These are phyloP conservation scores for Elymnias hypermnestra DNA, from an alignment of 1,140 invertebrate species.

Conservation along the genomic window DNA sequence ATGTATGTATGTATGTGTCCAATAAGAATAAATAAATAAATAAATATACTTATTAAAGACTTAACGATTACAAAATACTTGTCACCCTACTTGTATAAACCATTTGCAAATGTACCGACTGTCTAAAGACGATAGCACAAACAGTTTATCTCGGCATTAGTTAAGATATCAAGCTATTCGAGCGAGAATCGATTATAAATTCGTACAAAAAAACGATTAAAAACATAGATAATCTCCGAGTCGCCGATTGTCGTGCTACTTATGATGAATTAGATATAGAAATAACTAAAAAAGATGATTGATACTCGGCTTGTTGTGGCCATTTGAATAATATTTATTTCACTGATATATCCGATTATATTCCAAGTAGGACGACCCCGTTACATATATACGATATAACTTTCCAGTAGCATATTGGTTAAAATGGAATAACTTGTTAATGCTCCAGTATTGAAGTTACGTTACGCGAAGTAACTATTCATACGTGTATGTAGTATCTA, in stretches of 20 bases:
- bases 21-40: too few relatives aligned
- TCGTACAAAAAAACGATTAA: constrained; percentile 11
- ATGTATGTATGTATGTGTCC: too few relatives aligned
- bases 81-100: constrained; percentile 12
- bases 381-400: neutral
- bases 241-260: constrained; percentile 14
- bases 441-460: too few relatives aligned
- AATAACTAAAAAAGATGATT: constrained; percentile 1
- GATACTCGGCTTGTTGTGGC: neutral
- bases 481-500: too few relatives aligned
- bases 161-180: constrained; percentile 10
- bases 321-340: constrained; percentile 2
- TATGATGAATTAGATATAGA: constrained; percentile 5
- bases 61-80: too few relatives aligned
- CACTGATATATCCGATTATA: neutral
- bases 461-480: too few relatives aligned
- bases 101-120: constrained; percentile 13
- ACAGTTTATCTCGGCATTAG: constrained; percentile 14
- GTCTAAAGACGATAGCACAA: constrained; percentile 3
- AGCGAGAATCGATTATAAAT: constrained; percentile 15
- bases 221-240: constrained; percentile 7
- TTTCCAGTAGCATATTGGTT: neutral
- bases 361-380: neutral
- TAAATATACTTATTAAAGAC: neutral
- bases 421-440: neutral